Conservation (phyloP, 2,797 vertebrate genomes). For the Rhinatrema bivittatum region DNA sequence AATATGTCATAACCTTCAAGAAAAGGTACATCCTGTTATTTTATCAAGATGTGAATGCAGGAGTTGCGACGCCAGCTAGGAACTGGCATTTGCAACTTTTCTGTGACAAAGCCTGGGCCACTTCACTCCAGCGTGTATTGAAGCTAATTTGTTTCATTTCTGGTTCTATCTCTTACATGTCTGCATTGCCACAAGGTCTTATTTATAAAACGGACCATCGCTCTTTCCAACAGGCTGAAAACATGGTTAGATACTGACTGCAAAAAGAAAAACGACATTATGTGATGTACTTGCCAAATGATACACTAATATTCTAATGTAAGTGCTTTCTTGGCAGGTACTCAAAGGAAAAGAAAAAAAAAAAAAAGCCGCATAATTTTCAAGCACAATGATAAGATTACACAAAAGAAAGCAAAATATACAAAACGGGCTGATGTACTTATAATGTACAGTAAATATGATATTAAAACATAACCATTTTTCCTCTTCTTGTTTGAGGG, state of each 20-base stretch:
- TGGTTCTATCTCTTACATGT: slow-evolving; percentile 53
- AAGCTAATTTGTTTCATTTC: slow-evolving; percentile 61
- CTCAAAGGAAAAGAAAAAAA: slow-evolving; percentile 56
- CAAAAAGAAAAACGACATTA: slow-evolving; percentile 60
- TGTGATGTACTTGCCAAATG: slow-evolving; percentile 59
- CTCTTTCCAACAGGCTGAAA: slow-evolving; percentile 58
- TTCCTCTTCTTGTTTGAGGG: too few species aligned
- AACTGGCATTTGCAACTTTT: too few species aligned
- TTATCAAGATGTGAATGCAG: too few species aligned
- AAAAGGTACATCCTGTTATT: too few species aligned
- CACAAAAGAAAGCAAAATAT: slow-evolving; percentile 59
- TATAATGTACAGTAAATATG: slow-evolving; percentile 45
- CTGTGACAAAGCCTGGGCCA: slow-evolving; percentile 48
- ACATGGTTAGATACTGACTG: slow-evolving; percentile 50
- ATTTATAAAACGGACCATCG: slow-evolving; percentile 51
- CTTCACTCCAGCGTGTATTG: slow-evolving; percentile 55
- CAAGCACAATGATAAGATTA: slow-evolving; percentile 57
- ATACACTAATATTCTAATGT: slow-evolving; percentile 51
- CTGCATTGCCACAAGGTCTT: slow-evolving; percentile 48
- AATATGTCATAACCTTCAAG: too few species aligned
- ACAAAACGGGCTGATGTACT: slow-evolving; percentile 42
- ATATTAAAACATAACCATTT: too few species aligned
- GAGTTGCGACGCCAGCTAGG: too few species aligned
- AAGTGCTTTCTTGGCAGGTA: slow-evolving; percentile 63
- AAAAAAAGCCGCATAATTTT: slow-evolving; percentile 56